Base-by-base conservation (phyloP, 2,888 invertebrate genomes). In the Eutolmus rufibarbis region DNA sequence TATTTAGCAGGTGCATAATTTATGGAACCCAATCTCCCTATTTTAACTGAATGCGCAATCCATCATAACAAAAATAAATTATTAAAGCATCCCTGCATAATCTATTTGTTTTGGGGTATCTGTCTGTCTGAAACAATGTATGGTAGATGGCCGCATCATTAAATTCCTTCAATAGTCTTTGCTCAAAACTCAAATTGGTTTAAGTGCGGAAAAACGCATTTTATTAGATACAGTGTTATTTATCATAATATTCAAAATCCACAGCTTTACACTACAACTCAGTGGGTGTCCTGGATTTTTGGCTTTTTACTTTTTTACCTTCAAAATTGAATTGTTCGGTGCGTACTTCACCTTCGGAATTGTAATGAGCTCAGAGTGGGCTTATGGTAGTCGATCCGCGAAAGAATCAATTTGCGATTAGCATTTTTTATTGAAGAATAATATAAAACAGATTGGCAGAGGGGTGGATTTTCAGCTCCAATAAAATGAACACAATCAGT, bases 401-500 rank as follows among this genome's bases (percentile, higher is more conserved):
- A 40, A 31, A 56, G 85, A 85, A 85, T 87, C 77, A 79, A 78
- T 87, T 79, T 87, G 74, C 74, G 88, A 88, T 88, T 88, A 88
- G 88, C 81, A 88, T 88, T 88, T 88, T 88, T 88, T 84, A 88
- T 88, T 86, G 82, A 88, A 88, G 88, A 88, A 88, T 87, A 88
- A 88, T 88, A 88, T 85, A 77, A 85, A 56, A 40, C 85, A 88
- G 86, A 88, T 88, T 88, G 88, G 77, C 16, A 51, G 23, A 79
- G 46, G 77, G 79, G 31, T 74, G 74, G 57, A 78, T 85, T 87
- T 87, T 86, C 37, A 78, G 31, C 51, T 31, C 23, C n/a, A 74
- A 74, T 84, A 66, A 84, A 34, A n/a, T 31, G n/a, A 16, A 76
- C 19, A 76, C 37, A 76, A 37, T 76, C 66, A 19, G 23, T 66